phyloP scores from a whole-genome alignment of 2,888 invertebrate species.

The Tipula confusa region DNA sequence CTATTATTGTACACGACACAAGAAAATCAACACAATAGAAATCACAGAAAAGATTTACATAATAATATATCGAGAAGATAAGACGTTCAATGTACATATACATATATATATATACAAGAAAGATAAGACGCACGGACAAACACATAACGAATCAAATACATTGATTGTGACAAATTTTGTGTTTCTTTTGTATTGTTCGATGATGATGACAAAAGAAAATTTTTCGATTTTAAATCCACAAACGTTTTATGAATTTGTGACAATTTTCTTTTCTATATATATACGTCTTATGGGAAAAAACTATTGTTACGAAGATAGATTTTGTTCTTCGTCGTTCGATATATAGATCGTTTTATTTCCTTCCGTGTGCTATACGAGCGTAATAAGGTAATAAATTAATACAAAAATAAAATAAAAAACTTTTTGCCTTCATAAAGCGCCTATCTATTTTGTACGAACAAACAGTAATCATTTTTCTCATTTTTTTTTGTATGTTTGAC shows the following conservation, averaged over 20 bases:
- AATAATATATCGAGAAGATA: neutral
- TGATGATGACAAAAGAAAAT: neutral
- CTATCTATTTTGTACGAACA: neutral
- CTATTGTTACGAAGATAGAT: neutral
- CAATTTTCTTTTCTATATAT: neutral
- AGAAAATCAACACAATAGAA: neutral
- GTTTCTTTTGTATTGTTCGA: constrained; percentile 7
- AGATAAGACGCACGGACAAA: constrained; percentile 13
- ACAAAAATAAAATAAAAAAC: neutral
- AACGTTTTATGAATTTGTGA: constrained; percentile 16
- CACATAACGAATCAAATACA: constrained; percentile 8
- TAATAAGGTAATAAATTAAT: neutral
- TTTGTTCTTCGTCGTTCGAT: neutral
- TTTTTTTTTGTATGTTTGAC: neutral
- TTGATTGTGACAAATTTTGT: constrained; percentile 17
- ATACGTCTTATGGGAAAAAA: neutral
- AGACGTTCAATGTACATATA: neutral
- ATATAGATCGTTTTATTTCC: neutral
- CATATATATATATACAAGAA: neutral
- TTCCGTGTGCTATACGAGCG: neutral
- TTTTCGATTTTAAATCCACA: neutral
- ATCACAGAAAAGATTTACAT: constrained; percentile 3
- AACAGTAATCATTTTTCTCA: neutral
- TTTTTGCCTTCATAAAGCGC: neutral
- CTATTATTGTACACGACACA: neutral